Evolutionary conservation across 2,888 invertebrate genomes (phyloP), one percentile per base, ranked within the genome.

Genomic region (Ceratothoa steindachneri): DNA sequence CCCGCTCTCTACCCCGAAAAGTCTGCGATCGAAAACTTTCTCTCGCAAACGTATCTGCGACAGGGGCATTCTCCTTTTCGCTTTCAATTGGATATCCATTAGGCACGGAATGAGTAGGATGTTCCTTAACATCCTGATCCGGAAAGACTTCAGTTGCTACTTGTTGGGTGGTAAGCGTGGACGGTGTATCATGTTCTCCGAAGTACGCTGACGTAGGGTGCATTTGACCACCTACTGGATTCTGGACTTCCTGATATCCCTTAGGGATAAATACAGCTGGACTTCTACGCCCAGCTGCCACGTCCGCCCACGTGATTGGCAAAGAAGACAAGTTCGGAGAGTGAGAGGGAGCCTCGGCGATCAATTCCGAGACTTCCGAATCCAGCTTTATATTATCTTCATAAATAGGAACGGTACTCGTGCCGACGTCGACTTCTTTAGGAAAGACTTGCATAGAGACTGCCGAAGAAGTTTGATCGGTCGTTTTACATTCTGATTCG

Each of bases 281-380:
- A 70, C 79, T 79, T 41, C 69, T 73, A 29, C 79, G 73, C 24
- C 79, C 79, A 7, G 79, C 79, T n/a, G 79, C 76, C 5, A 79
- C 72, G 60, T 79, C 79, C 30, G 79, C 79, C 76, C 76, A 79
- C 5, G 79, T 76, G n/a, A 76, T 51, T 65, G 71, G 76, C 22
- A 76, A 70, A 22, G 73, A 67, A 29, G 76, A 71, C 19, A 60
- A 60, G 27, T 60, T 60, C 12, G 19, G 60, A 60, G 60, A 22
- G 2, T 12, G n/a, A 60, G 60, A 22, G 41, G 41, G 15, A 41
- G 41, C 15, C 15, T 41, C 41, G 7, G 41, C 41, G 15, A 41
- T 15, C 15, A 41, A 9, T 41, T 41, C 41, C 5, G 41, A 41
- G 7, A 41, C 41, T 41, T 41, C 41, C 5, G 41, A 41, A 41